Percentiles rank a stretch among this genome's conserved stretches.
Conservation (phyloP, 2,797 vertebrate genomes). For the Psittacula echo region DNA sequence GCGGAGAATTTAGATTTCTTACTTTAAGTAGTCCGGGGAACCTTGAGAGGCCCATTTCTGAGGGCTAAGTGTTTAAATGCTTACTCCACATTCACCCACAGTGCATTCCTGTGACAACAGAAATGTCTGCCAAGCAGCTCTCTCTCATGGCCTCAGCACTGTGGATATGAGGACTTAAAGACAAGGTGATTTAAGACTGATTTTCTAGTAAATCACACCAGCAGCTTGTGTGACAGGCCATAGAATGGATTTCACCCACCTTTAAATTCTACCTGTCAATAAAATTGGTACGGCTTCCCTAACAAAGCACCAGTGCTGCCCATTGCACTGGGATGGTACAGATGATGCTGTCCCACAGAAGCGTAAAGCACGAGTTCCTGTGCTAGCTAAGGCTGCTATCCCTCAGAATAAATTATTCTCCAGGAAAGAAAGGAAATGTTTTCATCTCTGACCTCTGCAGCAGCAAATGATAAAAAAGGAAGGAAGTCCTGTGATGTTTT, state of each 20-base stretch:
- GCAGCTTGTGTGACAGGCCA: neutral
- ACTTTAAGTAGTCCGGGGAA: constrained; percentile 29
- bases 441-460: constrained; percentile 1
- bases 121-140: neutral
- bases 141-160: neutral
- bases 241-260: neutral
- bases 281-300: neutral
- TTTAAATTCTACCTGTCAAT: neutral
- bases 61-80: constrained; percentile 1
- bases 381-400: neutral
- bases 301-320: neutral
- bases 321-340: neutral
- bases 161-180: neutral
- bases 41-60: neutral
- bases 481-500: neutral
- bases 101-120: neutral
- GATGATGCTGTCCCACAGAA: neutral
- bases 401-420: neutral
- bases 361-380: neutral
- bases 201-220: neutral
- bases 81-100: neutral
- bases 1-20: neutral
- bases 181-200: neutral
- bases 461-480: neutral
- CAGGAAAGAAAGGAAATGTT: neutral